Evolutionary conservation across 2,113 vertebrate species (phyloP), one percentile per base, ranked within the genome.

Genomic region (Taurulus bubalis): DNA sequence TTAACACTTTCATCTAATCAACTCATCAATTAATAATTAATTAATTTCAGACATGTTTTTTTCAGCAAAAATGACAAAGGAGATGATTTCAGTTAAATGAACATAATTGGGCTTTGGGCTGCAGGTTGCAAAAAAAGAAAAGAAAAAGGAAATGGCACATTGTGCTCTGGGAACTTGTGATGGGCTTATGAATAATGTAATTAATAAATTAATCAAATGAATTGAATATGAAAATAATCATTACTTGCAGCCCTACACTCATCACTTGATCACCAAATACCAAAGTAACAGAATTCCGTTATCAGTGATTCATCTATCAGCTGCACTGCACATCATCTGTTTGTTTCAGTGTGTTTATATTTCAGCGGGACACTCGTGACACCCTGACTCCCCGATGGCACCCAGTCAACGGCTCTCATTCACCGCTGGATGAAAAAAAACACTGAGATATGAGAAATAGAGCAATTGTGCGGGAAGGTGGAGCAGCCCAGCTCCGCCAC

Each of bases 361-460:
- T 47, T 32, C 45, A 67, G 16, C 53, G 22, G 64, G 40, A 34
- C 34, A 6, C 34, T 34, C 34, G 34, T 34, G 64, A 6, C 51
- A 56, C 30, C 1, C 26, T 8, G 36, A 30, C 68, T 66, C 69
- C 34, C 47, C 22, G 77, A 67, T 59, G 62, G 76, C 75, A 36
- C 36, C 3, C 18, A 49, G 40, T 70, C 71, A 51, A 20, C 28
- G 5, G 22, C 42, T 79, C 22, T 70, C 42, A 11, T 63, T 84
- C 81, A 85, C 89, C 76, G 85, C 79, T 85, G 85, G 85, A 87
- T 83, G 84, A 89, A 80, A 49, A 71, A 86, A 49, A 71, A 86
- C n/a, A 72, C 6, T 20, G 56, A 80, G 82, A 72, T 45, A 77
- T 63, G 82, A 85, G 49, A 84, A 63, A 84, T 18, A 67, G 69